phyloP scores from a whole-genome alignment of 2,888 invertebrate species.

The Bombyx huttoni region DNA sequence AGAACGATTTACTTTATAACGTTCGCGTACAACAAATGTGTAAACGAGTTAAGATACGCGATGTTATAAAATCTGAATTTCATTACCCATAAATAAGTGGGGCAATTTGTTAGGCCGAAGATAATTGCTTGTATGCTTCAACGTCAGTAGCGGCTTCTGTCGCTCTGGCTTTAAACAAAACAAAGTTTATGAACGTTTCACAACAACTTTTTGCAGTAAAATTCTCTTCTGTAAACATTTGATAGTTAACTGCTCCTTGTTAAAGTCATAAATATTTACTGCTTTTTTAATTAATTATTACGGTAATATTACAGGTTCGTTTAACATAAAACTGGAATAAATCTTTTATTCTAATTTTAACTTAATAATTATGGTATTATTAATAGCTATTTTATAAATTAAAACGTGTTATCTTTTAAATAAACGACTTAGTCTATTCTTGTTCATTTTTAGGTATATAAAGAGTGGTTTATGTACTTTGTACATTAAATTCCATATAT shows the following conservation, averaged over 20 bases:
- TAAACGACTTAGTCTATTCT: too few species aligned
- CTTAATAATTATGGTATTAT: too few species aligned
- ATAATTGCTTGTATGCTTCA: slow-evolving; percentile 34
- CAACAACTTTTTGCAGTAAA: neutral
- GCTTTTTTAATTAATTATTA: neutral
- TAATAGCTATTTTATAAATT: too few species aligned
- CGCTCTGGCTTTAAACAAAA: neutral
- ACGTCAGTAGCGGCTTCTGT: slow-evolving; percentile 7
- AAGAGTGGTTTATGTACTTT: too few species aligned
- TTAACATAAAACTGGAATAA: neutral
- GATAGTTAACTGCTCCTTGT: neutral
- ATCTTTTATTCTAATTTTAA: neutral
- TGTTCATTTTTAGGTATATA: too few species aligned
- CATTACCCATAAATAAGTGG: slow-evolving; percentile 47
- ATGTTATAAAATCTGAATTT: slow-evolving; percentile 50
- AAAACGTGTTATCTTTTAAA: too few species aligned
- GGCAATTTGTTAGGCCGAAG: slow-evolving; percentile 32
- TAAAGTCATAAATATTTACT: neutral
- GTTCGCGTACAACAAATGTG: slow-evolving; percentile 17
- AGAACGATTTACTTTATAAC: too few species aligned
- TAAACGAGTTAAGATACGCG: slow-evolving; percentile 33
- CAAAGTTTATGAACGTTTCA: neutral
- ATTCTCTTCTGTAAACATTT: neutral
- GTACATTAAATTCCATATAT: too few species aligned
- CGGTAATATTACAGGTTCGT: neutral